Percentiles rank a stretch among this genome's conserved stretches.
These are phyloP conservation scores for Heliconius sara DNA, from an alignment of 2,888 invertebrate species.

Conservation along the genomic window DNA sequence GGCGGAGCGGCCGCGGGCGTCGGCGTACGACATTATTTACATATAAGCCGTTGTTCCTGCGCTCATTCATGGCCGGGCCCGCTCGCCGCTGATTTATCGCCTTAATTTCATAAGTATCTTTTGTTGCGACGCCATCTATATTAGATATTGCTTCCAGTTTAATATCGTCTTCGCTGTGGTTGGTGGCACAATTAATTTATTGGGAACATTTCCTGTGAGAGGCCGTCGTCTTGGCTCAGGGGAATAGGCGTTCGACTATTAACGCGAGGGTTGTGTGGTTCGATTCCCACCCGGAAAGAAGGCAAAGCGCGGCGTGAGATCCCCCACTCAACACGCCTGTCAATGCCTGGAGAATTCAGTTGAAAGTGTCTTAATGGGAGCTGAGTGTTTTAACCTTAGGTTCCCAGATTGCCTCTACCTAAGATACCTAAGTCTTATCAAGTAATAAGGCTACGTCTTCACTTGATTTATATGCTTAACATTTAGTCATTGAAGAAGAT, in stretches of 20 bases:
- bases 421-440: too few species aligned
- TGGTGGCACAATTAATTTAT: conserved; percentile 38
- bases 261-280: too few species aligned
- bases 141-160: conserved; percentile 49
- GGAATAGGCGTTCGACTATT: too few species aligned
- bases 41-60: conserved; percentile 78
- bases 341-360: too few species aligned
- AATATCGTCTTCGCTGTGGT: conserved; percentile 46
- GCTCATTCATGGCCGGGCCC: conserved; percentile 75
- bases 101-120: conserved; percentile 84
- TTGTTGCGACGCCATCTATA: conserved; percentile 73
- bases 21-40: conserved; percentile 78
- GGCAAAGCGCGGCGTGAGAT: too few species aligned
- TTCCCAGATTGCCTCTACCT: too few species aligned
- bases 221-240: too few species aligned
- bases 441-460: background rate
- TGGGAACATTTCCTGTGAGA: conserved; percentile 15
- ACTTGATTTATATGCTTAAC: background rate
- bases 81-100: conserved; percentile 77
- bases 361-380: too few species aligned
- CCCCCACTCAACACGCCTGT: too few species aligned
- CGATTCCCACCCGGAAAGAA: too few species aligned
- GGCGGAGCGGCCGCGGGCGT: conserved; percentile 61
- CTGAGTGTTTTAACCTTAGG: too few species aligned
- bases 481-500: background rate